A percentile compares a stretch with the other conserved stretches of the same genome.
Evolutionary conservation across 1,140 invertebrate species (phyloP).

Genomic region (Cherax destructor): DNA sequence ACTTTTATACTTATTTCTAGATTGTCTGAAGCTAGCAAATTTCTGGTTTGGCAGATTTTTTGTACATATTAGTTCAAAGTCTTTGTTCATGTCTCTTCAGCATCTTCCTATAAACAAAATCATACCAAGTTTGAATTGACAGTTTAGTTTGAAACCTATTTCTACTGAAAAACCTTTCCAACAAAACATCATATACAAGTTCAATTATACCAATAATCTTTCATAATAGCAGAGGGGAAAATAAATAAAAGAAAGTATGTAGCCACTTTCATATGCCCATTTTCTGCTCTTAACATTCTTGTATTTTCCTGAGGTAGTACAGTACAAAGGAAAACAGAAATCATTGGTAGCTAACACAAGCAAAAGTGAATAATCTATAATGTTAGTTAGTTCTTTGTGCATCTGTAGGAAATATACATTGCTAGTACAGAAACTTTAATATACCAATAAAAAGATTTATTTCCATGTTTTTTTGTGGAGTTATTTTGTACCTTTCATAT

Average conservation of each 20-base stretch:
- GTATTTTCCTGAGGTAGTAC: conserved; percentile 41
- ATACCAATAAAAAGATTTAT: not conserved
- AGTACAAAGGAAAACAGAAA: conserved; percentile 28
- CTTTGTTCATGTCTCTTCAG: too few relatives aligned
- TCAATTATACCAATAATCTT: too few relatives aligned
- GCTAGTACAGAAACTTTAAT: conserved; percentile 7
- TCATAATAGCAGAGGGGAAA: too few relatives aligned
- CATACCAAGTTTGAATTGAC: too few relatives aligned
- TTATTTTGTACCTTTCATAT: not conserved
- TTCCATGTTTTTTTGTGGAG: conserved; percentile 7
- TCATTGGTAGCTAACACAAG: not conserved
- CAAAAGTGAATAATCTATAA: not conserved
- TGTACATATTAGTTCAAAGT: too few relatives aligned
- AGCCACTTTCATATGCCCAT: conserved; percentile 47
- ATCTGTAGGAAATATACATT: not conserved
- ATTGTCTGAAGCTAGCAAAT: too few relatives aligned
- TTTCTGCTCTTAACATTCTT: conserved; percentile 35
- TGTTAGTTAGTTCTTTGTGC: conserved; percentile 27
- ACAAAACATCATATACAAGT: too few relatives aligned
- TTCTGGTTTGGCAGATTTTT: too few relatives aligned
- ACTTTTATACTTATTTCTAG: too few relatives aligned
- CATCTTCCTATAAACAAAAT: too few relatives aligned
- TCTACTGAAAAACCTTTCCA: too few relatives aligned
- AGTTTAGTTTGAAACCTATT: too few relatives aligned
- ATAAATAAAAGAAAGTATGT: conserved; percentile 27